Percentiles rank a stretch among this genome's conserved stretches.
Conservation (phyloP, 2,888 invertebrate species). For the Monochamus alternatus region DNA sequence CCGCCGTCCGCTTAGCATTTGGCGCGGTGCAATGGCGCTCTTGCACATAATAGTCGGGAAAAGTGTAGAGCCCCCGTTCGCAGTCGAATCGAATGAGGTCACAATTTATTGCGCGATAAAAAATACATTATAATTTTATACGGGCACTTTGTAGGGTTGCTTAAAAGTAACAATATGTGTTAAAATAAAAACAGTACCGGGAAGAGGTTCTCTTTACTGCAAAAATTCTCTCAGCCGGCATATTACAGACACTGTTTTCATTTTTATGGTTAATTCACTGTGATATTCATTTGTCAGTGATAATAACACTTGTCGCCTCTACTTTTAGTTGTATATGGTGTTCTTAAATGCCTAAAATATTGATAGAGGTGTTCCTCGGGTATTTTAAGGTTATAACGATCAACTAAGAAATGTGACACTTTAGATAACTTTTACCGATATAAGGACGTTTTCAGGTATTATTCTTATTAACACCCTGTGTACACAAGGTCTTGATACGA, state of each 20-base stretch:
- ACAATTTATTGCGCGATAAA: neutral
- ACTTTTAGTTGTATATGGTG: no score
- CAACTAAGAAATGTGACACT: no score
- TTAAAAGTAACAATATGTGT: slow-evolving; percentile 12
- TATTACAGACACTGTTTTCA: neutral
- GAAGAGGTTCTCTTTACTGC: neutral
- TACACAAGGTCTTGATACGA: no score
- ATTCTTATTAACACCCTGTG: no score
- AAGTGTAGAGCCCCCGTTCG: neutral
- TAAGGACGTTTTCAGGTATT: no score
- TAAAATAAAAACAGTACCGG: neutral
- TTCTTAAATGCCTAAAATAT: no score
- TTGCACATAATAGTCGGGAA: neutral
- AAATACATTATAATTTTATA: slow-evolving; percentile 6
- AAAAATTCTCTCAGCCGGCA: neutral
- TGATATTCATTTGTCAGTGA: no score
- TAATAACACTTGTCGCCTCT: no score
- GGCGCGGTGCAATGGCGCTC: neutral
- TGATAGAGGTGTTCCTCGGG: no score
- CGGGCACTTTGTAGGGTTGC: neutral
- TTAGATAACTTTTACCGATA: no score
- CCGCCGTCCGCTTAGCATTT: neutral
- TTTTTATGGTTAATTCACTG: neutral
- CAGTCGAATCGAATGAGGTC: slow-evolving; percentile 3
- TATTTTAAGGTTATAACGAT: no score